A percentile compares a stretch with the other conserved stretches of the same genome.
Evolutionary conservation across 2,888 invertebrate genomes (phyloP).

Genomic region (Ischnus inquisitorius): DNA sequence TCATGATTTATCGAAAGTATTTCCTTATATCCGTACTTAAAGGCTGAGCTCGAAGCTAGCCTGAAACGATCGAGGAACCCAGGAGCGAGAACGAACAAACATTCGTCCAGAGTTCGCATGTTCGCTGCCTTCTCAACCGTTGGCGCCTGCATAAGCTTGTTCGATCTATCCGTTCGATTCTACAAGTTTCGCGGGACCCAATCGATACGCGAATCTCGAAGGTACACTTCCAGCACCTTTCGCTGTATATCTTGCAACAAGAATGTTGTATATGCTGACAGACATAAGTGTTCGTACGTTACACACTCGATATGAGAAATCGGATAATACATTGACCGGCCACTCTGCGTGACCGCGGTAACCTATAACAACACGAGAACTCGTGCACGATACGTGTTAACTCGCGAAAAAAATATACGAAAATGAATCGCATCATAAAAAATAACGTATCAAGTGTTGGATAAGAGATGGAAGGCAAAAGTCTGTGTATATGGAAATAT

Average conservation of each 20-base stretch:
- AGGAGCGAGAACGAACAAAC: conserved; percentile 35
- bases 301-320: conserved; percentile 56
- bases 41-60: conserved; percentile 11
- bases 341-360: conserved; percentile 49
- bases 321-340: conserved; percentile 59
- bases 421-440: conserved; percentile 10
- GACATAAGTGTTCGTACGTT: neutral
- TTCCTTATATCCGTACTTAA: conserved; percentile 56
- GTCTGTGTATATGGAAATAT: neutral
- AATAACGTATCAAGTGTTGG: conserved; percentile 1
- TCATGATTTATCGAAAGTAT: conserved; percentile 61
- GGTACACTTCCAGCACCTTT: neutral
- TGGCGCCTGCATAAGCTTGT: conserved; percentile 38
- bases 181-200: conserved; percentile 50
- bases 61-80: conserved; percentile 35
- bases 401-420: conserved; percentile 16
- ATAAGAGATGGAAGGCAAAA: conserved; percentile 43
- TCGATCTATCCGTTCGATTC: conserved; percentile 53
- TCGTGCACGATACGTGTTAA: conserved; percentile 56
- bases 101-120: conserved; percentile 41
- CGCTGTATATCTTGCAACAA: conserved; percentile 27
- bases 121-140: conserved; percentile 38
- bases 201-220: conserved; percentile 44
- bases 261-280: conserved; percentile 37
- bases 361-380: conserved; percentile 45